phyloP scores from a whole-genome alignment of 2,888 invertebrate genomes.

The Aleiodes alternator region DNA sequence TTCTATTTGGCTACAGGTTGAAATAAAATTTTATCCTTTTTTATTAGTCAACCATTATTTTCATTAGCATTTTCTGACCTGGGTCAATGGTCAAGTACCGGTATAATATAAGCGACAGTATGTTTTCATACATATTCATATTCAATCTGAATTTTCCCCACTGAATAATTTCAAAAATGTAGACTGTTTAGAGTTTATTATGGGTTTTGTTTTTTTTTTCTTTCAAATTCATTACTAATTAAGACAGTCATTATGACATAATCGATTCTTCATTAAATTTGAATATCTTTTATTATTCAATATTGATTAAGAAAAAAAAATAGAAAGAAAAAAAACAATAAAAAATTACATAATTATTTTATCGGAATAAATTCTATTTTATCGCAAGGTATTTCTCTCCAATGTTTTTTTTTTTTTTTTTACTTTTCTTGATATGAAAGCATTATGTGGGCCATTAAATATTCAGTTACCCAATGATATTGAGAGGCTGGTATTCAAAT shows the following conservation, averaged over 20 bases:
- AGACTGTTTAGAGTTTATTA: background rate
- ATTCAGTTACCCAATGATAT: background rate
- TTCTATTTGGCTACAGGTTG: too few relatives aligned
- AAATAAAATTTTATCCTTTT: background rate
- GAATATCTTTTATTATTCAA: too few relatives aligned
- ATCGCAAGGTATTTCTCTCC: background rate
- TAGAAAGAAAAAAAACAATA: too few relatives aligned
- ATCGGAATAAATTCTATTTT: background rate
- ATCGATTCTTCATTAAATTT: too few relatives aligned
- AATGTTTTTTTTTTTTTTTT: background rate
- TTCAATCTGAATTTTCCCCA: background rate
- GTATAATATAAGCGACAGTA: background rate
- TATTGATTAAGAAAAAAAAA: too few relatives aligned
- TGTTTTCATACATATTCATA: background rate
- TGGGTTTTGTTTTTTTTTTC: background rate
- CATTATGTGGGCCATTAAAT: background rate
- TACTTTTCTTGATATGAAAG: background rate
- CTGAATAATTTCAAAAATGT: constrained; percentile 10
- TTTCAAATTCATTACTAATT: background rate
- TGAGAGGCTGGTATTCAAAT: background rate
- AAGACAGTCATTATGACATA: background rate
- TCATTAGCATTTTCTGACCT: constrained; percentile 53
- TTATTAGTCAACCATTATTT: constrained; percentile 13
- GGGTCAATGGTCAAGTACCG: constrained; percentile 49
- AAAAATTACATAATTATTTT: too few relatives aligned